phyloP scores from a whole-genome alignment of 2,888 invertebrate species.

The Steinernema carpocapsae region DNA sequence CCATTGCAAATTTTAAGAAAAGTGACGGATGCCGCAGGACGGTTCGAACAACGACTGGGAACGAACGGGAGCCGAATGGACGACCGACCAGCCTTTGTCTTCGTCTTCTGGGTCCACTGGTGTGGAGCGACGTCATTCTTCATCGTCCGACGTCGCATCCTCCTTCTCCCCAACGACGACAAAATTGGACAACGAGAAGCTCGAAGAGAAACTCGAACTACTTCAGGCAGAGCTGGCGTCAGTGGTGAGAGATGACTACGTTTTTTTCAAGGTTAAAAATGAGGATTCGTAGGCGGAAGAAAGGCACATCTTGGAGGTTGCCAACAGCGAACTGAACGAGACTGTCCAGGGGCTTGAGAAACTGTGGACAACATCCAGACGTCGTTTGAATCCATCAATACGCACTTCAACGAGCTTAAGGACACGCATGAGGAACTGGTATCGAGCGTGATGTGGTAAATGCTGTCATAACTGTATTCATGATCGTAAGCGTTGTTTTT shows the following conservation, averaged over 20 bases:
- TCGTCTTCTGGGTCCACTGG: not conserved
- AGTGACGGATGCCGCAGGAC: not conserved
- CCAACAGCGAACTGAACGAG: not conserved
- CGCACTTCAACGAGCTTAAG: not conserved
- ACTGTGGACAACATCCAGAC: not conserved
- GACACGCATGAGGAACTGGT: not conserved
- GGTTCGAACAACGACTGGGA: constrained; percentile 22
- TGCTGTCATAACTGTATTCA: too few relatives aligned
- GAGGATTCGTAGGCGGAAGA: not conserved
- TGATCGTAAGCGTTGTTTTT: too few relatives aligned
- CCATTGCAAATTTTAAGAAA: not conserved
- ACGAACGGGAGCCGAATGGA: not conserved
- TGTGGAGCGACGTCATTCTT: not conserved
- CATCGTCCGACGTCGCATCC: not conserved
- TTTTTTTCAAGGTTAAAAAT: too few relatives aligned
- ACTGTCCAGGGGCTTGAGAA: not conserved
- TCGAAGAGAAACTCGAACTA: not conserved
- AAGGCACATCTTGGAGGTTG: not conserved
- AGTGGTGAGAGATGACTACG: not conserved
- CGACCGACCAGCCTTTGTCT: not conserved
- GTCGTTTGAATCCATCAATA: not conserved
- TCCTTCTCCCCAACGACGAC: not conserved
- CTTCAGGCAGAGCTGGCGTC: not conserved
- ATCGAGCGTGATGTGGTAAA: not conserved
- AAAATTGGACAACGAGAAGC: not conserved